Evolutionary conservation across 2,888 invertebrate genomes (phyloP).

Genomic region (Brachypalpus laphriformis): DNA sequence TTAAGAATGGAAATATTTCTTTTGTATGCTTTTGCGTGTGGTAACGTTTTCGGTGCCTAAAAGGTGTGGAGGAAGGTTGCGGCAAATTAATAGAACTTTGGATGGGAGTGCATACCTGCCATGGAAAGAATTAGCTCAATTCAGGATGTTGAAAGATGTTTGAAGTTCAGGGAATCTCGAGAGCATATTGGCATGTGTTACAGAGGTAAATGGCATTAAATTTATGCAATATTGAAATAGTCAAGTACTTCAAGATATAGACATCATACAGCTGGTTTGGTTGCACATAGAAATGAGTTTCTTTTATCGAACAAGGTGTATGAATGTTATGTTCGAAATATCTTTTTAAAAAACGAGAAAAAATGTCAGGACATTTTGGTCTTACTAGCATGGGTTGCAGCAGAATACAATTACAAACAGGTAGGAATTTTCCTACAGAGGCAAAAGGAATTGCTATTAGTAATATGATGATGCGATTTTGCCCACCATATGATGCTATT

Average conservation of each 20-base stretch:
- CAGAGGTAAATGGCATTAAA: neutral
- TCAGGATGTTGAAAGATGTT: neutral
- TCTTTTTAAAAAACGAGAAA: no score
- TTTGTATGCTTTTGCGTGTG: neutral
- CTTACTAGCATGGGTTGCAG: no score
- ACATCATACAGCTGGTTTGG: neutral
- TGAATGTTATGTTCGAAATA: no score
- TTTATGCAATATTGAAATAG: slow-evolving; percentile 19
- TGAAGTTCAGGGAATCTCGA: neutral
- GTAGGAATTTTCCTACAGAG: no score
- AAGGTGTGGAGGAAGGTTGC: slow-evolving; percentile 7
- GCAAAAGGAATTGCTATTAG: no score
- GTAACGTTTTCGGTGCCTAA: slow-evolving; percentile 6
- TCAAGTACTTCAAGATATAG: neutral
- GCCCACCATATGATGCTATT: no score
- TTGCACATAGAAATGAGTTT: no score
- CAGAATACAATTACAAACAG: no score
- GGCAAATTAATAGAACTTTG: neutral
- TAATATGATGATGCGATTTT: no score
- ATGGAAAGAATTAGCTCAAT: neutral
- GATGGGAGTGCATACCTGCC: neutral
- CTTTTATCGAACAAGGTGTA: no score
- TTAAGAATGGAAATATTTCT: slow-evolving; percentile 42
- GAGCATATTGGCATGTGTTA: slow-evolving; percentile 18
- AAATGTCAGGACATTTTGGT: no score